These are phyloP conservation scores for Dolichopus griseipennis DNA, from an alignment of 2,888 invertebrate genomes.

Conservation along the genomic window DNA sequence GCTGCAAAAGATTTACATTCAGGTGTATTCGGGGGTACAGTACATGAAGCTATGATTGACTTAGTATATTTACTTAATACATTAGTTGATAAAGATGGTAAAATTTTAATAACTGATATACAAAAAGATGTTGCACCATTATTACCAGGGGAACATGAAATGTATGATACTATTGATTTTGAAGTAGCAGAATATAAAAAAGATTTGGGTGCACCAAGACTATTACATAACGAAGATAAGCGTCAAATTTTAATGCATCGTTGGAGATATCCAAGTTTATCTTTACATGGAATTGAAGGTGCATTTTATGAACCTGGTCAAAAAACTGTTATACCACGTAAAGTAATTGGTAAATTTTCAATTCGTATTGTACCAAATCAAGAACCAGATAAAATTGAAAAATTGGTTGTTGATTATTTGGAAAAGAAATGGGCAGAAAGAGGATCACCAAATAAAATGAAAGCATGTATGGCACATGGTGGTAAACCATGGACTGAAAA, in stretches of 20 bases:
- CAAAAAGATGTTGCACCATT: constrained; percentile 68
- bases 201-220: constrained; percentile 58
- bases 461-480: constrained; percentile 54
- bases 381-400: constrained; percentile 71
- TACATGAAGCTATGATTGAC: constrained; percentile 87
- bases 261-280: constrained; percentile 90
- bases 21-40: constrained; percentile 90
- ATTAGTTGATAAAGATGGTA: constrained; percentile 77
- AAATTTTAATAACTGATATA: constrained; percentile 73
- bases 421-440: constrained; percentile 69
- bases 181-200: constrained; percentile 62
- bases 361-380: constrained; percentile 94
- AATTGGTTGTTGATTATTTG: constrained; percentile 68
- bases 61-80: constrained; percentile 75
- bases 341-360: constrained; percentile 95
- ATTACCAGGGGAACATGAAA: constrained; percentile 57
- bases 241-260: constrained; percentile 82
- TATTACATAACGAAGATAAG: constrained; percentile 72
- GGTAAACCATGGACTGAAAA: constrained; percentile 91
- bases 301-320: constrained; percentile 89
- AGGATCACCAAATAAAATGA: constrained; percentile 79
- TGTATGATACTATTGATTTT: constrained; percentile 80
- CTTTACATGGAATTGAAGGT: constrained; percentile 88
- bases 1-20: constrained; percentile 90
- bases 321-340: constrained; percentile 90